phyloP scores from a whole-genome alignment of 2,113 vertebrate species.

The Xenopus laevis region DNA sequence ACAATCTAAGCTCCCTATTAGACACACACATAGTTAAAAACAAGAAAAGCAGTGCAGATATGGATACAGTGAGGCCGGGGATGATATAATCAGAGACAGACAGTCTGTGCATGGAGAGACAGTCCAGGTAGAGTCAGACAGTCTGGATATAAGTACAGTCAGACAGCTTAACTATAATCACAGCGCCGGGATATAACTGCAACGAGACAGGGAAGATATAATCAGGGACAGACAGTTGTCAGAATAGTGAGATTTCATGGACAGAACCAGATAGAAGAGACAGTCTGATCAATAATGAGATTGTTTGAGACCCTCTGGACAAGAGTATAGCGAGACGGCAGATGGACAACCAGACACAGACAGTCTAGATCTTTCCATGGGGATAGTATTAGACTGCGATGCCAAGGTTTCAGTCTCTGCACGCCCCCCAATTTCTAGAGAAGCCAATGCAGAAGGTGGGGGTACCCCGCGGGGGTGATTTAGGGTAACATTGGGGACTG shows the following conservation, averaged over 20 bases:
- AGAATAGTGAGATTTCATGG: neutral
- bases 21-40: no score
- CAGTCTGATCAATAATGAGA: neutral
- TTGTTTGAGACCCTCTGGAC: neutral
- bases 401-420: no score
- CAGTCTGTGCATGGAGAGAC: constrained; percentile 19
- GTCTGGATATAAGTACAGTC: constrained; percentile 9
- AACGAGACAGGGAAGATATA: neutral
- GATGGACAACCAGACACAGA: neutral
- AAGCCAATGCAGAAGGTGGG: no score
- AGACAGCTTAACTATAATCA: constrained; percentile 15
- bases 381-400: no score
- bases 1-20: no score
- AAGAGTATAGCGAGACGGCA: no score
- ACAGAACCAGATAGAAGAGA: neutral
- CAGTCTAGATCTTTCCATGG: neutral
- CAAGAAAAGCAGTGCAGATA: no score
- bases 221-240: constrained; percentile 24
- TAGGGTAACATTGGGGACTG: no score
- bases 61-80: no score
- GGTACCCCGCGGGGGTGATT: no score
- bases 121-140: constrained; percentile 6
- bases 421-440: no score
- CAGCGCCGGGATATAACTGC: neutral
- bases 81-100: constrained; percentile 18